Percentiles rank a stretch among this genome's conserved stretches.
These are phyloP conservation scores for Erpornis zantholeuca DNA, from an alignment of 2,113 vertebrate species.

Conservation along the genomic window DNA sequence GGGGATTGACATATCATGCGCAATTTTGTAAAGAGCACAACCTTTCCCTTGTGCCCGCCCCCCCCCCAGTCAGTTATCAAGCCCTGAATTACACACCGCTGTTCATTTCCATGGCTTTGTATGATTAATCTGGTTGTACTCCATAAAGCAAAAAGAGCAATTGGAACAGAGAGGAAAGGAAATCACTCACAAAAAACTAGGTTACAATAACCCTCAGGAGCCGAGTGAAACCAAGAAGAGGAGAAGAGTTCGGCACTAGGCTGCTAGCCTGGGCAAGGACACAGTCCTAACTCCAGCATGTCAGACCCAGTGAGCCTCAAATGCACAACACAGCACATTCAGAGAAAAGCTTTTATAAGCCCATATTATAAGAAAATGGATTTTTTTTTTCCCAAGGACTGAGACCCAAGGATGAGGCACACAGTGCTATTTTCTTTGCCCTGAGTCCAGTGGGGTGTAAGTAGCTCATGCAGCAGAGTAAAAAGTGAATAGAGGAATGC, in stretches of 20 bases:
- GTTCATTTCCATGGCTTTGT: background rate
- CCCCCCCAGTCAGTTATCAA: background rate
- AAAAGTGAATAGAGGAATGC: background rate
- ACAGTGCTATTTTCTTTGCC: background rate
- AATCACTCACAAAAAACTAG: background rate
- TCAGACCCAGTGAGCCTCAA: background rate
- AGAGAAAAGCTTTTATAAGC: background rate
- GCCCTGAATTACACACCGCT: background rate
- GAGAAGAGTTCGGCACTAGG: conserved; percentile 25
- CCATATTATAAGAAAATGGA: background rate
- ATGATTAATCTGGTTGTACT: background rate
- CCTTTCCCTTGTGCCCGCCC: background rate
- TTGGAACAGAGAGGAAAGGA: background rate
- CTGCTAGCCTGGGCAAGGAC: conserved; percentile 6
- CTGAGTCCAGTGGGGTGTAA: background rate
- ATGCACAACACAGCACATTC: background rate
- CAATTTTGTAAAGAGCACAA: background rate
- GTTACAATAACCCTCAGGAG: conserved; percentile 50
- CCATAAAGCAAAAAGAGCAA: background rate
- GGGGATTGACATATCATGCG: background rate
- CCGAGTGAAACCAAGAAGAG: conserved; percentile 8
- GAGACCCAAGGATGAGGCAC: background rate
- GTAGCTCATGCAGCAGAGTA: background rate
- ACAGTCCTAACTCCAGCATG: background rate
- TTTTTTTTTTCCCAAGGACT: background rate